Evolutionary conservation across 2,888 invertebrate genomes (phyloP), one percentile per base, ranked within the genome.

Genomic region (Elmis aenea): DNA sequence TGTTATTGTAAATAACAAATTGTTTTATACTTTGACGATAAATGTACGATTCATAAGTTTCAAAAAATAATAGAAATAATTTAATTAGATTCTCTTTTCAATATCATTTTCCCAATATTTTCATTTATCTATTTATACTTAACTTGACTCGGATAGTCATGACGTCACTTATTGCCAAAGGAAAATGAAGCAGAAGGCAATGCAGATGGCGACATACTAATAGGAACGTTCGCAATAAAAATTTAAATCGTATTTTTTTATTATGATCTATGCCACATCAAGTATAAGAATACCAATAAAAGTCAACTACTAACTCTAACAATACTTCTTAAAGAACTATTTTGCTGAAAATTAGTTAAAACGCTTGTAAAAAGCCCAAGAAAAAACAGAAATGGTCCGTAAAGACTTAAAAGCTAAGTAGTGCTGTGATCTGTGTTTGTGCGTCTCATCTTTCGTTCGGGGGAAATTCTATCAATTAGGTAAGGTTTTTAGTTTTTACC

Each of bases 241-340:
- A 49, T 52, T 46, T 44, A 52, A 58, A 61, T 63, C 62, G 55
- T 46, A 39, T 55, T 56, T 52, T 55, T 58, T 59, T 56, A 54
- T 50, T 38, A 66, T 66, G 65, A 59, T 55, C 50, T 58, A 66
- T 63, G 64, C 60, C 54, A 46, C 61, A 67, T 67, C 66, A 54
- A 55, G 48, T 50, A 53, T 48, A 51, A 54, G 55, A 52, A 55
- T 57, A 42, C 27, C 33, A 26, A 43, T 44, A 41, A 45, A 36
- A 43, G 38, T 25, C 46, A 37, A 39, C 33, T 35, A 46, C 22
- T 45, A 41, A 50, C 31, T 31, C 35, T 45, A 44, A 44, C 34
- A 41, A 48, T 42, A 45, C 45, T 46, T 30, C 43, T 32, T 44
- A 46, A 47, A 47, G 33, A 28, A 42, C 33, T 52, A 53, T 50